Conservation (phyloP, 2,888 invertebrate genomes). For the Orchesella flavescens region DNA sequence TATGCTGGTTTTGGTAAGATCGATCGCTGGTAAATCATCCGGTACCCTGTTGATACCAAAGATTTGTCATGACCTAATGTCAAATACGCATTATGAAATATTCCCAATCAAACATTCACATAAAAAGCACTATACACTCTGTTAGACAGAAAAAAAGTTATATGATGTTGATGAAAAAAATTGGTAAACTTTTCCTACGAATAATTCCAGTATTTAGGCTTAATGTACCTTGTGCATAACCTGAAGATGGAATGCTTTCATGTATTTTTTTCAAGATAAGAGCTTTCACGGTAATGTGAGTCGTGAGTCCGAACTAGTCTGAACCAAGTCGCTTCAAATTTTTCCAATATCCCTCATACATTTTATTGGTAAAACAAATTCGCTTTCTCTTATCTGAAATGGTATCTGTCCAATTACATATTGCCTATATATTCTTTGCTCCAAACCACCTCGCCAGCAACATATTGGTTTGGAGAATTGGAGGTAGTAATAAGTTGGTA, state of each 20-base stretch:
- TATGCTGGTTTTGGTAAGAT: neutral
- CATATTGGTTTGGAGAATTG: neutral
- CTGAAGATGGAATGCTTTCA: too few species aligned
- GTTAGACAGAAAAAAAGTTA: too few species aligned
- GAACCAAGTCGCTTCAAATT: too few species aligned
- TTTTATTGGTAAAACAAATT: constrained; percentile 1
- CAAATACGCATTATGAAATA: neutral
- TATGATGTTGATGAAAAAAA: too few species aligned
- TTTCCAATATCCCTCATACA: neutral
- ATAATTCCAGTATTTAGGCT: too few species aligned
- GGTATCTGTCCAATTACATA: constrained; percentile 22
- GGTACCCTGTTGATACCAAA: constrained; percentile 52
- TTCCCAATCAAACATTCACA: neutral
- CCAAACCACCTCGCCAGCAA: neutral
- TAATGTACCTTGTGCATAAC: too few species aligned
- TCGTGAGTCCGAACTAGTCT: too few species aligned
- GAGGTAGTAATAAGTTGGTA: too few species aligned
- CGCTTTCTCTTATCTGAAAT: constrained; percentile 2
- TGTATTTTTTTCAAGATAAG: too few species aligned
- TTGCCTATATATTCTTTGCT: neutral
- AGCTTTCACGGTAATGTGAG: too few species aligned
- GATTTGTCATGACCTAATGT: neutral
- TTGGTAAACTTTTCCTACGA: too few species aligned
- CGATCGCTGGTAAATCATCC: constrained; percentile 31
- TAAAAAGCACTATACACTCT: too few species aligned